These are phyloP conservation scores for Antheraea yamamai DNA, from an alignment of 2,888 invertebrate species.

Conservation along the genomic window DNA sequence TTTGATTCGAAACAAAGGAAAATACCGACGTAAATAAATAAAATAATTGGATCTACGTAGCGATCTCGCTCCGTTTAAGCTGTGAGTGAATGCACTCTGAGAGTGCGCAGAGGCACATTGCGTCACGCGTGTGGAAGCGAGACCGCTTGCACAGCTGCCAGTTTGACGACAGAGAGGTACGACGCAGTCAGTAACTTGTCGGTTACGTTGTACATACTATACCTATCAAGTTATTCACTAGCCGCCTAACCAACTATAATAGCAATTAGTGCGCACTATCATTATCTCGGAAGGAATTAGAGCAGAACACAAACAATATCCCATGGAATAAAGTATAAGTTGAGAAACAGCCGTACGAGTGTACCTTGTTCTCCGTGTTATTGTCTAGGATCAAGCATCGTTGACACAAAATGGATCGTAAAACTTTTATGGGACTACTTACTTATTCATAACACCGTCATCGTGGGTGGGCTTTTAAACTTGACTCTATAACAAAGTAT, in stretches of 20 bases:
- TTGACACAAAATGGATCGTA: constrained; percentile 48
- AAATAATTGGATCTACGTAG: constrained; percentile 39
- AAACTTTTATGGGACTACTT: constrained; percentile 41
- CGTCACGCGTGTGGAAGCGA: constrained; percentile 55
- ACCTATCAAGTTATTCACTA: constrained; percentile 36
- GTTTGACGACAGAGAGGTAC: constrained; percentile 41
- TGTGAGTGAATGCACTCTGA: constrained; percentile 70
- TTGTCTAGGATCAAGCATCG: constrained; percentile 34
- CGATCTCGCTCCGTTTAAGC: constrained; percentile 63
- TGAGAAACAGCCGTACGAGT: constrained; percentile 37
- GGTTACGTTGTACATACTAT: constrained; percentile 42
- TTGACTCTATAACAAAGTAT: not conserved
- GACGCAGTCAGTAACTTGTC: constrained; percentile 46
- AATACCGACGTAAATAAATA: constrained; percentile 15
- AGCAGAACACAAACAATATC: not conserved
- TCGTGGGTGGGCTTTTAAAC: constrained; percentile 16
- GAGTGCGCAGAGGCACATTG: constrained; percentile 53
- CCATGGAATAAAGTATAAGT: constrained; percentile 31
- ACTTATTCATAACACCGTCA: not conserved
- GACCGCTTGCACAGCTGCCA: constrained; percentile 32
- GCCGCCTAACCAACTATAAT: constrained; percentile 48
- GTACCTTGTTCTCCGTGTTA: constrained; percentile 28
- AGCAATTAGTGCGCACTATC: constrained; percentile 46
- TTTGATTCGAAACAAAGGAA: constrained; percentile 13
- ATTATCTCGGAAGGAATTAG: constrained; percentile 15